These are phyloP conservation scores for Philaethria dido DNA, from an alignment of 2,888 invertebrate genomes.

Conservation along the genomic window DNA sequence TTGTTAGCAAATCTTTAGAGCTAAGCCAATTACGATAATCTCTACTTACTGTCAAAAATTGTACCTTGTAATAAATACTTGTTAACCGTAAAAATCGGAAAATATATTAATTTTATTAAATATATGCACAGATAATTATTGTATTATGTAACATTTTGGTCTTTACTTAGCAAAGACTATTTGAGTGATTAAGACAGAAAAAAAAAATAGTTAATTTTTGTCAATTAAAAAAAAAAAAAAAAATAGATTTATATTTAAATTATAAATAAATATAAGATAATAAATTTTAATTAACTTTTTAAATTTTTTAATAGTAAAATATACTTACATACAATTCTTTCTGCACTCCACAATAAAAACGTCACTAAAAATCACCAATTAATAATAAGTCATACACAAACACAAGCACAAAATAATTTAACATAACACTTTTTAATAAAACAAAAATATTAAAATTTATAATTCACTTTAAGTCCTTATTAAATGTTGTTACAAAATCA, in stretches of 20 bases:
- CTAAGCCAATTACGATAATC: conserved; percentile 18
- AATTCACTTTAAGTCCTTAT: neutral
- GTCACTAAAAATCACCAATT: neutral
- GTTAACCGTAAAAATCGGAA: neutral
- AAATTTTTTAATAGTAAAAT: neutral
- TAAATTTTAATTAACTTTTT: neutral
- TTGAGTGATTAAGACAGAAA: no score
- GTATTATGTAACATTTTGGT: neutral
- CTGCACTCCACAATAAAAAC: neutral
- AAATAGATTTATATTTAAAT: no score
- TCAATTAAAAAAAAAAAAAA: no score
- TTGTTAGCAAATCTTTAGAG: neutral
- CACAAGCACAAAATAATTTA: conserved; percentile 6
- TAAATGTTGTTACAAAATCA: conserved; percentile 25
- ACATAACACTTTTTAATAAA: conserved; percentile 1
- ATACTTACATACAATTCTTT: neutral
- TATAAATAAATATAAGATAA: neutral
- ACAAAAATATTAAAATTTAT: neutral
- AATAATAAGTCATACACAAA: conserved; percentile 3
- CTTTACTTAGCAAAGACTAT: neutral
- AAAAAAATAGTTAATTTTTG: no score
- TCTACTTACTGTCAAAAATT: neutral
- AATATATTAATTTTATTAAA: neutral
- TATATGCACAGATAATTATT: neutral
- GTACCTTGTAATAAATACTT: neutral